Percentiles rank a stretch among this genome's conserved stretches.
These are phyloP conservation scores for Varroa destructor DNA, from an alignment of 1,140 invertebrate genomes.

Conservation along the genomic window DNA sequence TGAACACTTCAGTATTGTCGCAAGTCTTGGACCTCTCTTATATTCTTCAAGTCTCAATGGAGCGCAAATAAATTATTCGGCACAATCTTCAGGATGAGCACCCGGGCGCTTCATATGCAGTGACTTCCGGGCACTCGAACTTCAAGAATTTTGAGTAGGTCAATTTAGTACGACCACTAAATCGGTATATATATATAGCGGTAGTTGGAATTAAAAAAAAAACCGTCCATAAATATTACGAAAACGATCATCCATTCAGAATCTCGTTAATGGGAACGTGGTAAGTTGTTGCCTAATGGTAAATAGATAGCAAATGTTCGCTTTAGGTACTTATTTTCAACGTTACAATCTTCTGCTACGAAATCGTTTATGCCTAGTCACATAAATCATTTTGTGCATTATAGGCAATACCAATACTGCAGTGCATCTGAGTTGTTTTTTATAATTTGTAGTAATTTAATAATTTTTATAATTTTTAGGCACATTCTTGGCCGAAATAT, in stretches of 20 bases:
- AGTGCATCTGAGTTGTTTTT: neutral
- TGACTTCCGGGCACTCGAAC: constrained; percentile 13
- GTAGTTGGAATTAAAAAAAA: too few relatives aligned
- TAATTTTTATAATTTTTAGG: too few relatives aligned
- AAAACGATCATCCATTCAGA: too few relatives aligned
- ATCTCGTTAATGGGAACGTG: too few relatives aligned
- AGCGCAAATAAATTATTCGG: neutral
- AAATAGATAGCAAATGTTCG: too few relatives aligned
- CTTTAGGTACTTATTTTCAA: constrained; percentile 1
- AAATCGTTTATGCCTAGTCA: neutral
- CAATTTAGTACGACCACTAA: too few relatives aligned
- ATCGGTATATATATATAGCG: too few relatives aligned
- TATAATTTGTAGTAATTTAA: too few relatives aligned
- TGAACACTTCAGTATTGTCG: constrained; percentile 10
- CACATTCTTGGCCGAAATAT: neutral
- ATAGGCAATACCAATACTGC: constrained; percentile 2
- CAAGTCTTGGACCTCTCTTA: constrained; percentile 5
- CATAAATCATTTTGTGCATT: neutral
- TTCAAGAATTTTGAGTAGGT: neutral
- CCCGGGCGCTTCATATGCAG: constrained; percentile 4
- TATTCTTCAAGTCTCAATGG: neutral
- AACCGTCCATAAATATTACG: too few relatives aligned
- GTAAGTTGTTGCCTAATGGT: too few relatives aligned
- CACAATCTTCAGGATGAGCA: constrained; percentile 4
- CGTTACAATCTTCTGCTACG: constrained; percentile 2